phyloP scores from a whole-genome alignment of 37 sponge, comb jelly and placozoan species.

The Mnemiopsis leidyi region DNA sequence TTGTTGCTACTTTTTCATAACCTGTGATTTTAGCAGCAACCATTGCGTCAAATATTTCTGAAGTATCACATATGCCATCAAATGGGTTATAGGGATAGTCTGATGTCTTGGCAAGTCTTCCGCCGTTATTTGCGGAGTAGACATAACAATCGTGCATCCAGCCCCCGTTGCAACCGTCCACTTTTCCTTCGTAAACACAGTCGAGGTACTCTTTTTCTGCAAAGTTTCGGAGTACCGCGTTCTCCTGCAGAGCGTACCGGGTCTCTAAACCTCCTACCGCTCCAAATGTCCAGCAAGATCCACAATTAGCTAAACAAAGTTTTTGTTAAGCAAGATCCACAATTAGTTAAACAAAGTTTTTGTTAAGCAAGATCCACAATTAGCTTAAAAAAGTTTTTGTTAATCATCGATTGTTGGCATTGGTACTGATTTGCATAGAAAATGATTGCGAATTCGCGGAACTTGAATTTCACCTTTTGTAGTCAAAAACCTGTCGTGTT shows the following conservation, averaged over 20 bases:
- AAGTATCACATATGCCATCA: background rate
- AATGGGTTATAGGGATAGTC: background rate
- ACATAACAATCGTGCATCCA: background rate
- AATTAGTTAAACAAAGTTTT: no score
- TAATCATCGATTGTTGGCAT: no score
- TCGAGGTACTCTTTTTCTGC: background rate
- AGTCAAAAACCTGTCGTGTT: no score
- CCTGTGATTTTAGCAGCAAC: slow-evolving; percentile 18
- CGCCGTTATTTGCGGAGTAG: background rate
- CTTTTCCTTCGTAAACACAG: background rate
- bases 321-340: slow-evolving; percentile 9
- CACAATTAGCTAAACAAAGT: no score
- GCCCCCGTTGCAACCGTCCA: background rate
- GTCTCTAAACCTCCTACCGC: background rate
- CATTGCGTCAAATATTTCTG: background rate
- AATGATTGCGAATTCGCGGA: no score
- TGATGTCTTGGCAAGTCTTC: background rate
- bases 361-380: no score
- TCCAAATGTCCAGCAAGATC: no score
- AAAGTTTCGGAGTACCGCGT: background rate
- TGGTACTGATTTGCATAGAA: no score
- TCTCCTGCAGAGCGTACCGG: background rate
- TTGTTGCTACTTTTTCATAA: background rate
- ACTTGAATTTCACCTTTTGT: no score
- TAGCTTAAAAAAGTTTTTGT: no score